A percentile compares a stretch with the other conserved stretches of the same genome.
These are phyloP conservation scores for Blera fallax DNA, from an alignment of 2,888 invertebrate species.

Conservation along the genomic window DNA sequence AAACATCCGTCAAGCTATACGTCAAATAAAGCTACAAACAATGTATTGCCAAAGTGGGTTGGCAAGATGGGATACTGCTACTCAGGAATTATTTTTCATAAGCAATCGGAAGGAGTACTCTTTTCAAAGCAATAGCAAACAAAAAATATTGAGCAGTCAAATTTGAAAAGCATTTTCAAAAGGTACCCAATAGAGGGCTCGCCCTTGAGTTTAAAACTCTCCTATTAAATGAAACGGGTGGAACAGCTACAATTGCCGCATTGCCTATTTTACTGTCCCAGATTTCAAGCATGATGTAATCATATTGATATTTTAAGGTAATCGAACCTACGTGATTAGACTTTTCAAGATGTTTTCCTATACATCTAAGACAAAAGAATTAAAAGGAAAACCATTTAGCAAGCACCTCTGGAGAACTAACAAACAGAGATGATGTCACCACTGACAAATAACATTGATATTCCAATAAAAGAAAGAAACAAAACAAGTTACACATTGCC, in stretches of 20 bases:
- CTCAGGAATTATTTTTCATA: too few relatives aligned
- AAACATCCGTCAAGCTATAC: too few relatives aligned
- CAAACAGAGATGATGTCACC: constrained; percentile 53
- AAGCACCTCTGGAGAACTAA: constrained; percentile 4
- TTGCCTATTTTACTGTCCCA: neutral
- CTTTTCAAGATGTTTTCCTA: neutral
- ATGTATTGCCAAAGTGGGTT: too few relatives aligned
- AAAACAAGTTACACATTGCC: neutral
- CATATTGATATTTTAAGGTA: neutral
- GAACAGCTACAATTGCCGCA: neutral
- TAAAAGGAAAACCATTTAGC: constrained; percentile 19
- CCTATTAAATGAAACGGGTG: neutral
- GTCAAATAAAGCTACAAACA: too few relatives aligned
- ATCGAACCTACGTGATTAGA: constrained; percentile 36
- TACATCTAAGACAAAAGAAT: neutral
- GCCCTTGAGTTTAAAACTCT: too few relatives aligned
- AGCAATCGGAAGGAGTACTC: too few relatives aligned
- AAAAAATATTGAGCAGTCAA: too few relatives aligned
- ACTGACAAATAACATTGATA: neutral
- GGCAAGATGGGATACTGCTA: too few relatives aligned
- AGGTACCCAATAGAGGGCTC: too few relatives aligned
- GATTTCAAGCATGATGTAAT: constrained; percentile 29
- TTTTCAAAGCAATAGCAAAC: too few relatives aligned
- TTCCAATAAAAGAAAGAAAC: constrained; percentile 19
- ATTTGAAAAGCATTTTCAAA: too few relatives aligned